phyloP scores from a whole-genome alignment of 2,113 vertebrate genomes.

The Formicarius rufipectus region DNA sequence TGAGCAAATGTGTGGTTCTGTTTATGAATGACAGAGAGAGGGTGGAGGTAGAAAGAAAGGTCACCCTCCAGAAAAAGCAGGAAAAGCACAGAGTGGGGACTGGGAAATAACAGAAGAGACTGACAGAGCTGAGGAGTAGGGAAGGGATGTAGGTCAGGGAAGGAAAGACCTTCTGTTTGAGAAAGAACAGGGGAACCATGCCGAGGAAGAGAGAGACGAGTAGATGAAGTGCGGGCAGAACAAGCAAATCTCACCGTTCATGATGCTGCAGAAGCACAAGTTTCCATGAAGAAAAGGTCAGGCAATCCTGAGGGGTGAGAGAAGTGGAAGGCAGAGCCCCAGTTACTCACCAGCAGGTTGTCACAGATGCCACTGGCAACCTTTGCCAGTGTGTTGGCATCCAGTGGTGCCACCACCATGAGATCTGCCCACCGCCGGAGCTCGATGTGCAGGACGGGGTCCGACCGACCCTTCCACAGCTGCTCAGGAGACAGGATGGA shows the following conservation, averaged over 20 bases:
- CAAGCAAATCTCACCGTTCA: neutral
- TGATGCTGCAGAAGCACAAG: neutral
- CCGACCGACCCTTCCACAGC: constrained; percentile 86
- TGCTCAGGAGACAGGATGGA: neutral
- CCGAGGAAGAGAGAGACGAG: neutral
- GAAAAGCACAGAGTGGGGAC: neutral
- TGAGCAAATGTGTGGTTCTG: neutral
- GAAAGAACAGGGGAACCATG: neutral
- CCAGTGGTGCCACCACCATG: constrained; percentile 89
- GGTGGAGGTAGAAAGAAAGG: neutral
- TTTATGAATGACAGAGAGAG: neutral
- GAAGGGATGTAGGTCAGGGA: neutral
- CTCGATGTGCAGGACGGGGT: constrained; percentile 94
- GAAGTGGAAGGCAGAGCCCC: neutral
- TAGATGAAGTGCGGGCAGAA: neutral
- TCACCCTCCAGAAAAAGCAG: neutral
- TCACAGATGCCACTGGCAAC: constrained; percentile 93
- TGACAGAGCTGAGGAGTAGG: fast-evolving
- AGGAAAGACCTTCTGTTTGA: neutral
- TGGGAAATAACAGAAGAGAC: neutral
- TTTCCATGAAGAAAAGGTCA: neutral
- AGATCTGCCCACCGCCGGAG: constrained; percentile 93
- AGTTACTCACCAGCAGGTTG: constrained; percentile 91
- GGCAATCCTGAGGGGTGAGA: neutral
- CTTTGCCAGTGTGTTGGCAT: constrained; percentile 96